Evolutionary conservation across 2,113 vertebrate genomes (phyloP).

Genomic region (Corapipo altera): DNA sequence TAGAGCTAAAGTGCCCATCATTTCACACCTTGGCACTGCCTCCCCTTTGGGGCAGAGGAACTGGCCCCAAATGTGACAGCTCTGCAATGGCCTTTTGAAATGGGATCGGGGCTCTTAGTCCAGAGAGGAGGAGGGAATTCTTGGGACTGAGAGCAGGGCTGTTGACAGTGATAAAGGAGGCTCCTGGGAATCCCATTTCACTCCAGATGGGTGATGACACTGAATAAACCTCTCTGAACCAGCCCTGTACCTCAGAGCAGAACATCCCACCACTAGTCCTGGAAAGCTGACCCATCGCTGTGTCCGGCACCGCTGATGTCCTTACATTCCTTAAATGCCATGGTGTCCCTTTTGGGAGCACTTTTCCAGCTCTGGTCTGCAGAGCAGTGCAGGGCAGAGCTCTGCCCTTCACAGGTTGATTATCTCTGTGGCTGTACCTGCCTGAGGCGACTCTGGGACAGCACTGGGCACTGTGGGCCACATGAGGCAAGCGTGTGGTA

Average conservation of each 20-base stretch:
- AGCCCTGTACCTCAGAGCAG: not conserved
- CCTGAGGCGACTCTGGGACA: constrained; percentile 7
- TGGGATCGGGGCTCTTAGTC: not conserved
- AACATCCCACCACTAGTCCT: not conserved
- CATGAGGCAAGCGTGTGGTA: not conserved
- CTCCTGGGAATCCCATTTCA: not conserved
- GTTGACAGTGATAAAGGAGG: not conserved
- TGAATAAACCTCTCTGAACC: not conserved
- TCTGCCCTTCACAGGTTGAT: constrained; percentile 55
- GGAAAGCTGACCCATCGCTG: accelerated
- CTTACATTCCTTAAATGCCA: not conserved
- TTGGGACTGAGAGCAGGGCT: not conserved
- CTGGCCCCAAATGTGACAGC: not conserved
- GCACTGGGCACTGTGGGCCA: not conserved
- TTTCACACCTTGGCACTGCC: constrained; percentile 2
- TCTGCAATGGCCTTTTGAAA: constrained; percentile 30
- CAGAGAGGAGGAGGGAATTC: not conserved
- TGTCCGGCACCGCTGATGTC: not conserved
- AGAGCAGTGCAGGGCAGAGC: not conserved
- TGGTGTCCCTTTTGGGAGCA: not conserved
- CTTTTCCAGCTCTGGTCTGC: not conserved
- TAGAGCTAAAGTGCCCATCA: not conserved
- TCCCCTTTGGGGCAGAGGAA: not conserved
- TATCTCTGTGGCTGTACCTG: not conserved
- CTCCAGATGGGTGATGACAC: not conserved